Evolutionary conservation across 1,140 invertebrate genomes (phyloP).

Genomic region (Drosophila triauraria): DNA sequence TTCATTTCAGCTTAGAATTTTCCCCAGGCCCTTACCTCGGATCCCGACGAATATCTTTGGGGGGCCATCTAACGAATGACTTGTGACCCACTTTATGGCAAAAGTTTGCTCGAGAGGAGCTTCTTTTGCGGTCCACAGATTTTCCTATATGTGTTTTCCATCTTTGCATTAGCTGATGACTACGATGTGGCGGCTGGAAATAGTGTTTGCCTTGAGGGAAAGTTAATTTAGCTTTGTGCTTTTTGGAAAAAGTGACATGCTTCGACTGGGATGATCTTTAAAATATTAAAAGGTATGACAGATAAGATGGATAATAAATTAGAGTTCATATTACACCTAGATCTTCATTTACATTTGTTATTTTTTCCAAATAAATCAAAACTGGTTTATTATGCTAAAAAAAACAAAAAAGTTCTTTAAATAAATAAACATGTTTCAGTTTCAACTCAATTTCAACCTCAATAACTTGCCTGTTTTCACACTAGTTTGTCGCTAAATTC

Average conservation of each 20-base stretch:
- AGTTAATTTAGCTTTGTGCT: background rate
- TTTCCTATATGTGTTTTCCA: constrained; percentile 6
- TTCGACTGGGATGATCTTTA: background rate
- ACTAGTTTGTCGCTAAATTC: too few species aligned
- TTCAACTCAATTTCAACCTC: too few species aligned
- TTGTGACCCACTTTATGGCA: constrained; percentile 39
- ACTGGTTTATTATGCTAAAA: too few species aligned
- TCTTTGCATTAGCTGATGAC: constrained; percentile 7
- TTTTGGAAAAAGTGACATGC: background rate
- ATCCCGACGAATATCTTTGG: constrained; percentile 22
- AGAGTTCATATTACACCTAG: too few species aligned
- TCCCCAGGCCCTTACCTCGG: background rate
- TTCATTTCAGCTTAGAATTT: constrained; percentile 10
- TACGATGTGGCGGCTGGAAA: background rate
- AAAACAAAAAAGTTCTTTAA: too few species aligned
- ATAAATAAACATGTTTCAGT: too few species aligned
- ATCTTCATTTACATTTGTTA: too few species aligned
- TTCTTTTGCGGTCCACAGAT: constrained; percentile 10
- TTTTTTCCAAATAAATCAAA: too few species aligned
- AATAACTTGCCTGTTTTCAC: too few species aligned
- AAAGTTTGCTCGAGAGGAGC: constrained; percentile 4
- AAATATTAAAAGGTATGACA: too few species aligned
- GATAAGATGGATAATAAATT: too few species aligned
- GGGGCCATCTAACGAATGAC: constrained; percentile 26
- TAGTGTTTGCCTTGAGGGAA: background rate